Conservation (phyloP, 2,888 invertebrate genomes). For the Diabrotica balteata region DNA sequence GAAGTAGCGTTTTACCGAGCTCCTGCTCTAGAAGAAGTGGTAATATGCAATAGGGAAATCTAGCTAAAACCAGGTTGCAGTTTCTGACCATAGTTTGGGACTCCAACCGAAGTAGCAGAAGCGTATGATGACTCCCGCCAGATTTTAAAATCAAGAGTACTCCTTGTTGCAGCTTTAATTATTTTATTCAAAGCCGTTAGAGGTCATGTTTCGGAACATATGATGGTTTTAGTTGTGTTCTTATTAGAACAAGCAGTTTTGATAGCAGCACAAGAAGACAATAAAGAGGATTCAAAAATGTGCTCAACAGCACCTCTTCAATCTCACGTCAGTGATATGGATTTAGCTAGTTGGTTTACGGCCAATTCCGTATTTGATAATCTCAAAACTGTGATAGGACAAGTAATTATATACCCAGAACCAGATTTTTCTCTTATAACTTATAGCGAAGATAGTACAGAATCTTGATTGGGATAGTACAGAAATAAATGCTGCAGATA, state of each 20-base stretch:
- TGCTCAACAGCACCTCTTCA: slow-evolving; percentile 56
- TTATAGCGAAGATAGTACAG: slow-evolving; percentile 73
- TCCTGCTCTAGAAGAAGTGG: slow-evolving; percentile 84
- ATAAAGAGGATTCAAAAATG: slow-evolving; percentile 61
- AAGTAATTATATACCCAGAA: slow-evolving; percentile 68
- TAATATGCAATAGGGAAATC: slow-evolving; percentile 72
- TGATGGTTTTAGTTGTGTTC: slow-evolving; percentile 85
- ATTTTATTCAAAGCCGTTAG: slow-evolving; percentile 86
- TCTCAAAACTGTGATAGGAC: slow-evolving; percentile 72
- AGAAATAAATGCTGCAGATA: slow-evolving; percentile 64
- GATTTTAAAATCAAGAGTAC: slow-evolving; percentile 67
- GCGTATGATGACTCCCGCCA: slow-evolving; percentile 75
- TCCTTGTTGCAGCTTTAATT: slow-evolving; percentile 79
- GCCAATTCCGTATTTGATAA: slow-evolving; percentile 79
- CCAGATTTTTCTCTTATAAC: slow-evolving; percentile 63
- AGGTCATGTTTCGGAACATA: slow-evolving; percentile 83
- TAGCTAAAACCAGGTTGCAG: slow-evolving; percentile 61
- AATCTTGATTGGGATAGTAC: slow-evolving; percentile 80
- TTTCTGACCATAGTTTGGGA: slow-evolving; percentile 82
- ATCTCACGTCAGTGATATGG: slow-evolving; percentile 63
- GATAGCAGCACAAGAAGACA: slow-evolving; percentile 57
- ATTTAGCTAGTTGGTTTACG: slow-evolving; percentile 72
- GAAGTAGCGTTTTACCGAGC: slow-evolving; percentile 72
- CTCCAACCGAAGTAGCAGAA: slow-evolving; percentile 70
- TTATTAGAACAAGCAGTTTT: slow-evolving; percentile 83